Evolutionary conservation across 2,888 invertebrate species (phyloP), one percentile per base, ranked within the genome.

Genomic region (Quadriops clusia): DNA sequence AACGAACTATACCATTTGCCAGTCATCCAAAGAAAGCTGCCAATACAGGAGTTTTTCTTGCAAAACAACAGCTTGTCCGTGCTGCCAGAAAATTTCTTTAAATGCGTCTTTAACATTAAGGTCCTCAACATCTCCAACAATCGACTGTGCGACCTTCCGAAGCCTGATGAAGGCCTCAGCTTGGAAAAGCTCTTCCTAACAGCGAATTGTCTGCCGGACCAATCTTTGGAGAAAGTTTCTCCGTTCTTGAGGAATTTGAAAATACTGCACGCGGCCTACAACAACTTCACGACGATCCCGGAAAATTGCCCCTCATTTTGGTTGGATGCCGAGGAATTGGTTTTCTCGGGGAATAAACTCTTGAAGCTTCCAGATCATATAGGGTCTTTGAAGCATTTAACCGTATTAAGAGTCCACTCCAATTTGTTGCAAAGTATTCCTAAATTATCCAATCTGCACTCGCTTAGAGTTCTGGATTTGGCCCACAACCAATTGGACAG

Each of bases 401-500:
- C 72, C 44, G 74, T 86, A 9, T 64, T 89, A 28, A 67, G 86
- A 45, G 77, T 86, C 4, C 87, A 87, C 59, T 85, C 85, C 1
- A 87, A 87, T 57, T 69, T 79, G 44, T 60, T 87, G 30, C 69
- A 79, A 40, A 72, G 72, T 15, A 77, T 81, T 28, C 86, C 86
- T 1, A 74, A 74, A 53, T 70, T 87, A 47, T 77, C 77, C n/a
- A 77, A 75, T 52, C 72, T 82, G 46, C 65, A 70, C 17, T 74
- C 77, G 3, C 62, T 87, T 3, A 76, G 79, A 63, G 83, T 86
- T 10, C 61, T 87, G 34, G 87, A 87, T 58, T 67, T 87, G 43
- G 85, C 87, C 0, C 85, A 87, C 50, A 87, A 87, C 54, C 82
- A 85, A 53, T 58, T 87, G 29, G 83, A 85, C 53, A 74, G 77